Percentiles rank a stretch among this genome's conserved stretches.
Conservation (phyloP, 2,888 invertebrate genomes). For the Tipula helvola region DNA sequence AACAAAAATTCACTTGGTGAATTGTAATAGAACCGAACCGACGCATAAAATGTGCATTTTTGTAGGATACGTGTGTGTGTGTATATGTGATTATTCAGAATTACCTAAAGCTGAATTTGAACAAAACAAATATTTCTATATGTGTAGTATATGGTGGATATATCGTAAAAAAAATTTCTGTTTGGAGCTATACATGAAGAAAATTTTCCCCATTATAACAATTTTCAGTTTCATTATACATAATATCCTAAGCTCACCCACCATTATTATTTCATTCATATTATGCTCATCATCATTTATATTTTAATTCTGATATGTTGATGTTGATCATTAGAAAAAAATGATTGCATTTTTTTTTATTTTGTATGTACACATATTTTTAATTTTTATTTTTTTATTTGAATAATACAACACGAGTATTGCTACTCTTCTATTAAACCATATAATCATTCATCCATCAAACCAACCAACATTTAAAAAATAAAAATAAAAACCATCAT, state of each 20-base stretch:
- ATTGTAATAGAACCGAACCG: neutral
- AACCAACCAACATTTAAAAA: constrained; percentile 4
- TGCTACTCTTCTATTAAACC: constrained; percentile 4
- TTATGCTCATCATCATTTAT: constrained; percentile 4
- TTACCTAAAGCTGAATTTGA: neutral
- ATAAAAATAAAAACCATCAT: neutral
- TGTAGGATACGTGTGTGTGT: neutral
- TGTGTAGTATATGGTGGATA: neutral
- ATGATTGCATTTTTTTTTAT: neutral
- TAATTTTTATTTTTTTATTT: neutral
- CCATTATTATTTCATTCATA: neutral
- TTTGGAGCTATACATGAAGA: neutral
- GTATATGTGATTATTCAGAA: neutral
- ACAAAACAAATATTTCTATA: neutral
- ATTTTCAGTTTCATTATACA: neutral
- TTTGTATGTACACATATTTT: neutral
- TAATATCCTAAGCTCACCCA: neutral
- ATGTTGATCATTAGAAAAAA: neutral
- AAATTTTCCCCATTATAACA: neutral
- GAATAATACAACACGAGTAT: constrained; percentile 4
- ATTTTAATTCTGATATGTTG: constrained; percentile 4
- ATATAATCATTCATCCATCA: constrained; percentile 4
- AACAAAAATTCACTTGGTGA: neutral
- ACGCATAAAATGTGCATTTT: neutral
- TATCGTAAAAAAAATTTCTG: neutral